Percentiles rank a stretch among this genome's conserved stretches.
Conservation (phyloP, 2,888 invertebrate species). For the Exocentrus adspersus region DNA sequence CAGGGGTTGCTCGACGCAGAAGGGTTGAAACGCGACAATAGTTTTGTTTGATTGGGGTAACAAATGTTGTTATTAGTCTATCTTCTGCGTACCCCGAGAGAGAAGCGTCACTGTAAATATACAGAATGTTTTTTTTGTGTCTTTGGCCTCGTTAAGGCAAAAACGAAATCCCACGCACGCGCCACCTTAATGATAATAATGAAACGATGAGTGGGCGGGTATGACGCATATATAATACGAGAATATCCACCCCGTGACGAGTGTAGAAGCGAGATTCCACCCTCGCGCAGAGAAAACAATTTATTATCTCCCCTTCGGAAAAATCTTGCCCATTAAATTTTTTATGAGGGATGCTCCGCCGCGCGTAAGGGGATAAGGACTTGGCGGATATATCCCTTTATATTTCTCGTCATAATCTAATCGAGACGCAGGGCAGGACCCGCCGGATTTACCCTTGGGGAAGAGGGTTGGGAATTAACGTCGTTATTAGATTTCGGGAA, state of each 20-base stretch:
- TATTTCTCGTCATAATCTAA: slow-evolving; percentile 19
- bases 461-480: too few relatives aligned
- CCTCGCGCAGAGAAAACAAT: slow-evolving; percentile 11
- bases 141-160: too few relatives aligned
- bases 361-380: slow-evolving; percentile 21
- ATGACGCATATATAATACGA: not conserved
- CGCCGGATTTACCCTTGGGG: slow-evolving; percentile 14
- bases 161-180: not conserved
- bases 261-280: not conserved
- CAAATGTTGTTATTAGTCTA: too few relatives aligned
- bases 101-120: too few relatives aligned
- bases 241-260: not conserved
- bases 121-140: too few relatives aligned
- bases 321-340: slow-evolving; percentile 25
- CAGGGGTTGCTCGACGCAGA: too few relatives aligned
- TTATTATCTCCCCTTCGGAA: slow-evolving; percentile 27
- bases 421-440: slow-evolving; percentile 8
- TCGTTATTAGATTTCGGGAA: too few relatives aligned
- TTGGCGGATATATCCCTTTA: slow-evolving; percentile 10
- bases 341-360: slow-evolving; percentile 26
- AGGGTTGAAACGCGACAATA: too few relatives aligned
- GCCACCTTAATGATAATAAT: not conserved
- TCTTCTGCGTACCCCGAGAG: too few relatives aligned
- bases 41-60: too few relatives aligned
- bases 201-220: not conserved